phyloP scores from a whole-genome alignment of 2,113 vertebrate species.

The Malaclemys terrapin region DNA sequence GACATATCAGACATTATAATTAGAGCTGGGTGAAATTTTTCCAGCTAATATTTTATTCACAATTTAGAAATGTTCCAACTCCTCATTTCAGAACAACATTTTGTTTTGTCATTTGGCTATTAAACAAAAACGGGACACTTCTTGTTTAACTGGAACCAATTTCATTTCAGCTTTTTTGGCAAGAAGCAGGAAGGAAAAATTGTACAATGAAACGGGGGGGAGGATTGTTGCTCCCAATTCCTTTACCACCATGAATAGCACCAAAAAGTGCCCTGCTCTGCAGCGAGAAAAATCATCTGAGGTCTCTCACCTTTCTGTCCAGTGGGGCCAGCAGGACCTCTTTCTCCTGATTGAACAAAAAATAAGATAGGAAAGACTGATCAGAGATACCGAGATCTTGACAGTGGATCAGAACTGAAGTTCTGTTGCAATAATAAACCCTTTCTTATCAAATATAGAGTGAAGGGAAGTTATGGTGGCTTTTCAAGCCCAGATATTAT shows the following conservation, averaged over 20 bases:
- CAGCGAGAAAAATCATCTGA: background rate
- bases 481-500: background rate
- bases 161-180: background rate
- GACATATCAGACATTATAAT: background rate
- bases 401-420: background rate
- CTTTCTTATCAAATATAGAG: background rate
- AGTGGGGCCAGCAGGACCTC: background rate
- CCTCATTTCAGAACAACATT: background rate
- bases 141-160: background rate
- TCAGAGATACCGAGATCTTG: background rate
- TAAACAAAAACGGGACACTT: background rate
- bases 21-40: background rate
- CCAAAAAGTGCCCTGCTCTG: background rate
- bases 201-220: background rate
- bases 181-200: background rate
- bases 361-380: background rate
- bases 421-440: background rate
- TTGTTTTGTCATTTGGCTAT: background rate
- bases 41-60: background rate
- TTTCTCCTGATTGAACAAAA: background rate
- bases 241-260: background rate
- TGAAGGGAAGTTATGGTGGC: background rate
- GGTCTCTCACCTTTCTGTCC: background rate
- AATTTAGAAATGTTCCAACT: background rate
- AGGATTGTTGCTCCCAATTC: background rate